Percentiles rank a stretch among this genome's conserved stretches.
Evolutionary conservation across 2,888 invertebrate species (phyloP).

Genomic region (Drosophila trichaetosa): DNA sequence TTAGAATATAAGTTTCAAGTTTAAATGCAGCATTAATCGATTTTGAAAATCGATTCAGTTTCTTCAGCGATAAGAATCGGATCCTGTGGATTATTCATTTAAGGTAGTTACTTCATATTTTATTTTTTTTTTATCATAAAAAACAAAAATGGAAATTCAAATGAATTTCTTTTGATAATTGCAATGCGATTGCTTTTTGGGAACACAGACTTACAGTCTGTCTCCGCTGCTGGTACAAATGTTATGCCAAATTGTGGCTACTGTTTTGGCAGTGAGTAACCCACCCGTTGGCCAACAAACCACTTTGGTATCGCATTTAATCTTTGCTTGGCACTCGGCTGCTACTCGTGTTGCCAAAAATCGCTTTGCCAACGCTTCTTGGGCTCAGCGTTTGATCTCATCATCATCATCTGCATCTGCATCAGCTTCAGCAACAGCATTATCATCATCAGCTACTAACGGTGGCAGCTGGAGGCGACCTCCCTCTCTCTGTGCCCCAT

Average conservation of each 20-base stretch:
- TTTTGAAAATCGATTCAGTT: background rate
- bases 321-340: conserved; percentile 47
- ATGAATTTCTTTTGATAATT: conserved; percentile 45
- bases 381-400: conserved; percentile 54
- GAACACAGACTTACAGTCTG: conserved; percentile 12
- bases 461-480: conserved; percentile 35
- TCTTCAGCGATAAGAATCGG: background rate
- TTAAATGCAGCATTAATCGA: background rate
- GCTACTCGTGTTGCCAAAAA: conserved; percentile 77
- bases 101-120: too few relatives aligned
- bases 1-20: background rate
- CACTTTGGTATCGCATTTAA: conserved; percentile 54
- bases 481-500: conserved; percentile 12
- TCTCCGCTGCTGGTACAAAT: conserved; percentile 32
- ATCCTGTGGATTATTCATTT: background rate
- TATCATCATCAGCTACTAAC: conserved; percentile 18
- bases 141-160: background rate
- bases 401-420: conserved; percentile 15
- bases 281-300: conserved; percentile 27
- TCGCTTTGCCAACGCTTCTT: conserved; percentile 72
- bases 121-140: background rate
- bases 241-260: conserved; percentile 68
- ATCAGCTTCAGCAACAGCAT: conserved; percentile 10
- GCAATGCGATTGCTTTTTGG: conserved; percentile 47
- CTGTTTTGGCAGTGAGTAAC: conserved; percentile 58